These are phyloP conservation scores for Xestia rhomboidea DNA, from an alignment of 2,888 invertebrate species.

Conservation along the genomic window DNA sequence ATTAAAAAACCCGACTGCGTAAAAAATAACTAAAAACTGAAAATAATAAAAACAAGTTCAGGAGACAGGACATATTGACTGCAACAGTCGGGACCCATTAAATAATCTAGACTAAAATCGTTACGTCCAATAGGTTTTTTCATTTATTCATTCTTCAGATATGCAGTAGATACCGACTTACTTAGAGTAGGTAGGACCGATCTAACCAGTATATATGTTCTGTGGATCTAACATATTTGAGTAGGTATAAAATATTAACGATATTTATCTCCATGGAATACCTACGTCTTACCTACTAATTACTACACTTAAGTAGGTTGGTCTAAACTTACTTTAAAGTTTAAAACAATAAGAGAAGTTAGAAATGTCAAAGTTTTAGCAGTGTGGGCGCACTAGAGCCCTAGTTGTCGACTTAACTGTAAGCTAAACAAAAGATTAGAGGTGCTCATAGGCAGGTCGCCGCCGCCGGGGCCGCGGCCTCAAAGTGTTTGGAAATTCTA, in stretches of 20 bases:
- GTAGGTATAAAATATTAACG: background rate
- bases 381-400: slow-evolving; percentile 38
- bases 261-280: background rate
- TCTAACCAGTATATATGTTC: background rate
- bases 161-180: background rate
- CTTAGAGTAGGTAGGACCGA: background rate
- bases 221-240: too few relatives aligned
- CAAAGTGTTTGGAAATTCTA: slow-evolving; percentile 76
- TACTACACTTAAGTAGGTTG: background rate
- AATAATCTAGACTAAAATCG: too few relatives aligned
- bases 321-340: slow-evolving; percentile 15
- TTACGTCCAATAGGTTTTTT: too few relatives aligned
- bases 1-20: too few relatives aligned
- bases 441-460: slow-evolving; percentile 65
- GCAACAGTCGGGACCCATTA: too few relatives aligned
- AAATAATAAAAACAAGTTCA: too few relatives aligned
- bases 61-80: too few relatives aligned
- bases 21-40: too few relatives aligned
- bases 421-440: slow-evolving; percentile 70
- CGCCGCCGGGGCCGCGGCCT: slow-evolving; percentile 64
- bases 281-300: background rate
- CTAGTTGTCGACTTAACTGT: slow-evolving; percentile 62
- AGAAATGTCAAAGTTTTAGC: slow-evolving; percentile 14
- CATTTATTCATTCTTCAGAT: background rate
- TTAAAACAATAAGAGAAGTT: background rate